phyloP scores from a whole-genome alignment of 2,797 vertebrate genomes.

The Ispidina picta region DNA sequence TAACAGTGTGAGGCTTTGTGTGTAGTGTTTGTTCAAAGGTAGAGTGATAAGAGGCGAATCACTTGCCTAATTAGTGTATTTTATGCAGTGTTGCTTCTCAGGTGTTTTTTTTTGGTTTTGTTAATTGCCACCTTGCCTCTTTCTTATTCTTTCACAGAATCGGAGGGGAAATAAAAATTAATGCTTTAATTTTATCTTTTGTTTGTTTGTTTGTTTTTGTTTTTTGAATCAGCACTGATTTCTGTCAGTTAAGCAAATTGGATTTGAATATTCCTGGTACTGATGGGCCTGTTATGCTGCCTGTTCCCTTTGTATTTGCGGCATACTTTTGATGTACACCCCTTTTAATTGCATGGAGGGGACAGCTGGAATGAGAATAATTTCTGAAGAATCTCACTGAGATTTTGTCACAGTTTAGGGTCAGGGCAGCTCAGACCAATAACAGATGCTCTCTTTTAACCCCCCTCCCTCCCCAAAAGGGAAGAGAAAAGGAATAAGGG shows the following conservation, averaged over 20 bases:
- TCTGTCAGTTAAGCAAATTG: neutral
- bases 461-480: too few species aligned
- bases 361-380: neutral
- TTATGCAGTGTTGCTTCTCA: neutral
- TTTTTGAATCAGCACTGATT: neutral
- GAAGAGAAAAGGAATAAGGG: too few species aligned
- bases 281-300: neutral
- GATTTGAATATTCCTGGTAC: neutral
- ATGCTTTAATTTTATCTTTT: neutral
- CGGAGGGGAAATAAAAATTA: neutral
- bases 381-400: neutral
- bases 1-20: neutral
- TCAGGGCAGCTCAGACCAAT: too few species aligned
- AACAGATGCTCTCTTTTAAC: too few species aligned
- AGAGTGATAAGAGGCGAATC: neutral
- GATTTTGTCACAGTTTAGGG: too few species aligned
- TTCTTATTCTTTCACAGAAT: neutral
- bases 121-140: neutral
- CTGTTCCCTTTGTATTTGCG: neutral
- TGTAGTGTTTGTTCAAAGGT: neutral
- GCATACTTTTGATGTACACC: neutral
- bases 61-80: neutral
- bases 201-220: neutral
- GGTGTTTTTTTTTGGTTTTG: neutral
- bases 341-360: neutral